Percentiles rank a stretch among this genome's conserved stretches.
Evolutionary conservation across 2,888 invertebrate genomes (phyloP).

Genomic region (Spisula subtruncata): DNA sequence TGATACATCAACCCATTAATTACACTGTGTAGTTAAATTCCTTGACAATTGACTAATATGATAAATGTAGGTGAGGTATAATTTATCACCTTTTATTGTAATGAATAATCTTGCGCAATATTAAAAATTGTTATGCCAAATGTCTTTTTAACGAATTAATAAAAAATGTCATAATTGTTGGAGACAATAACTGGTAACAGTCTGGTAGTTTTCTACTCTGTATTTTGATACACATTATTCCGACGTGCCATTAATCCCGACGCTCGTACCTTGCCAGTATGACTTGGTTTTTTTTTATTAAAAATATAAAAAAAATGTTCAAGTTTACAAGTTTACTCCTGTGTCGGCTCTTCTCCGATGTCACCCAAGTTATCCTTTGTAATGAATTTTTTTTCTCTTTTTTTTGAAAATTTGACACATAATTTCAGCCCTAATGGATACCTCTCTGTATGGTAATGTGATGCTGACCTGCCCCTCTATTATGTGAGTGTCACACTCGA

Average conservation of each 20-base stretch:
- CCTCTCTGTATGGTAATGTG: neutral
- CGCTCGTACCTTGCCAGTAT: neutral
- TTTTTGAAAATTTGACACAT: neutral
- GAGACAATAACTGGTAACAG: neutral
- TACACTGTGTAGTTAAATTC: neutral
- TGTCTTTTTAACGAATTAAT: neutral
- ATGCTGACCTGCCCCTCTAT: neutral
- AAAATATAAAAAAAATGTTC: neutral
- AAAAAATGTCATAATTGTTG: neutral
- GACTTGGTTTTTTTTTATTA: neutral
- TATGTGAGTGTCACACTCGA: neutral
- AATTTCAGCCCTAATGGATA: neutral
- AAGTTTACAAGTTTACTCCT: neutral
- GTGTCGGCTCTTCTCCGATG: neutral
- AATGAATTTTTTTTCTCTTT: neutral
- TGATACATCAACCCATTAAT: neutral
- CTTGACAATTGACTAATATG: neutral
- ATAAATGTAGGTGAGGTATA: neutral
- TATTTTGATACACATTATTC: neutral
- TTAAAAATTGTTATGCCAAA: conserved; percentile 9
- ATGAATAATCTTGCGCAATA: neutral
- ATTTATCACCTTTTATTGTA: neutral
- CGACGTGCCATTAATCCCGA: neutral
- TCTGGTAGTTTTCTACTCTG: neutral
- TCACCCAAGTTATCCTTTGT: neutral